A percentile compares a stretch with the other conserved stretches of the same genome.
Evolutionary conservation across 2,888 invertebrate species (phyloP).

Genomic region (Aphodius sticticus): DNA sequence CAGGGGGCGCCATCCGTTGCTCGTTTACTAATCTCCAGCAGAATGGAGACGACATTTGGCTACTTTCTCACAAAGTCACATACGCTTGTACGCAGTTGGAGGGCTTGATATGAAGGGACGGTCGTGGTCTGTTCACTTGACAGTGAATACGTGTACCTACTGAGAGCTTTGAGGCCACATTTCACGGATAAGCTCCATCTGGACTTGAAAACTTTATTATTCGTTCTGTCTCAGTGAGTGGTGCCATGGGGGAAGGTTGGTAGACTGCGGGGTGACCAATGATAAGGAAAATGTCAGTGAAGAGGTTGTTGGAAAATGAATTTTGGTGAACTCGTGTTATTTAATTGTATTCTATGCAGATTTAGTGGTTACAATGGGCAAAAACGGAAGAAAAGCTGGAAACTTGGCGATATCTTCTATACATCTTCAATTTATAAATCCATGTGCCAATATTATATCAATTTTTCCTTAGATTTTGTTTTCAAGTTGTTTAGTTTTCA

Average conservation of each 20-base stretch:
- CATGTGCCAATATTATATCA: not conserved
- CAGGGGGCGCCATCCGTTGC: not conserved
- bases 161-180: not conserved
- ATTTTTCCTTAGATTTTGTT: slow-evolving; percentile 6
- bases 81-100: not conserved
- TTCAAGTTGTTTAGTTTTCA: not conserved
- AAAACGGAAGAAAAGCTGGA: not conserved
- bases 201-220: not conserved
- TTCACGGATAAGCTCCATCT: not conserved
- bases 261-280: too few species aligned
- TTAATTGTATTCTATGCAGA: too few species aligned
- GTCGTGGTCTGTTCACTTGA: not conserved
- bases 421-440: not conserved
- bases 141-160: not conserved
- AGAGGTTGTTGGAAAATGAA: too few species aligned
- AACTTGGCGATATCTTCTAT: not conserved
- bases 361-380: too few species aligned
- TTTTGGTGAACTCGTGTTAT: too few species aligned
- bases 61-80: not conserved
- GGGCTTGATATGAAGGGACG: not conserved
- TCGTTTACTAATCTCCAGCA: not conserved
- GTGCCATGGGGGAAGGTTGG: not conserved
- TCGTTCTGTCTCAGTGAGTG: not conserved
- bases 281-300: too few species aligned
- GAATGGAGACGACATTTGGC: not conserved